A percentile compares a stretch with the other conserved stretches of the same genome.
phyloP scores from a whole-genome alignment of 2,113 vertebrate species.

The Chloropsis cyanopogon region DNA sequence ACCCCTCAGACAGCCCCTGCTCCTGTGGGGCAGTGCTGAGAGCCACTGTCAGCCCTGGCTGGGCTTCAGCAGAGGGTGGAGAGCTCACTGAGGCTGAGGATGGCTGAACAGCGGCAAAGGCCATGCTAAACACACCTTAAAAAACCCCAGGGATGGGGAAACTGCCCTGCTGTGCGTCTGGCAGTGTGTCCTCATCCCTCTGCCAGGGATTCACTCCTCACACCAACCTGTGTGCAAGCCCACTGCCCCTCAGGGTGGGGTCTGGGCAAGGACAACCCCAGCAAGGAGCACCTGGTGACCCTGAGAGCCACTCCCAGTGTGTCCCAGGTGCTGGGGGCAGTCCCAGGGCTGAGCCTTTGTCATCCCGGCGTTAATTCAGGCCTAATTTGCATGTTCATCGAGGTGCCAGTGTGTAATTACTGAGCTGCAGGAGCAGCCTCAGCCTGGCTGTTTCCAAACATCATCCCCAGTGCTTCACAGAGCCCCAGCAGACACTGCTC shows the following conservation, averaged over 20 bases:
- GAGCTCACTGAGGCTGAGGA: not conserved
- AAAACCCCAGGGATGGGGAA: rapidly evolving
- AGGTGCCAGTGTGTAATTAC: conserved; percentile 1
- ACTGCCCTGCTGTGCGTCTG: not conserved
- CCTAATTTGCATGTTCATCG: conserved; percentile 1
- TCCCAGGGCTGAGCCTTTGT: not conserved
- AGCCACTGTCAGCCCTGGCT: not conserved
- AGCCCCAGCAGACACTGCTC: not conserved
- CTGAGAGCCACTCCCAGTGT: rapidly evolving
- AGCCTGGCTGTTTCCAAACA: conserved; percentile 3
- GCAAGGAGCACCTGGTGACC: rapidly evolving
- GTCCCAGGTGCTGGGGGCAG: not conserved
- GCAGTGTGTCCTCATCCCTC: rapidly evolving
- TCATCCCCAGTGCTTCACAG: not conserved
- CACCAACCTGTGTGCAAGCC: rapidly evolving
- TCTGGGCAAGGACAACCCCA: not conserved
- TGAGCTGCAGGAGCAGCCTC: not conserved
- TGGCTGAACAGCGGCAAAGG: rapidly evolving
- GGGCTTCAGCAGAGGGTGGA: not conserved
- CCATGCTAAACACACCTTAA: rapidly evolving
- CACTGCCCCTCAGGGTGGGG: rapidly evolving
- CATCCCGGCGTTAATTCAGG: not conserved
- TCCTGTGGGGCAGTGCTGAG: not conserved
- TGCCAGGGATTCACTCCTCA: rapidly evolving
- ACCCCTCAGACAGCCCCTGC: not conserved